phyloP scores from a whole-genome alignment of 2,113 vertebrate species.

The Gymnocephalus cernua region DNA sequence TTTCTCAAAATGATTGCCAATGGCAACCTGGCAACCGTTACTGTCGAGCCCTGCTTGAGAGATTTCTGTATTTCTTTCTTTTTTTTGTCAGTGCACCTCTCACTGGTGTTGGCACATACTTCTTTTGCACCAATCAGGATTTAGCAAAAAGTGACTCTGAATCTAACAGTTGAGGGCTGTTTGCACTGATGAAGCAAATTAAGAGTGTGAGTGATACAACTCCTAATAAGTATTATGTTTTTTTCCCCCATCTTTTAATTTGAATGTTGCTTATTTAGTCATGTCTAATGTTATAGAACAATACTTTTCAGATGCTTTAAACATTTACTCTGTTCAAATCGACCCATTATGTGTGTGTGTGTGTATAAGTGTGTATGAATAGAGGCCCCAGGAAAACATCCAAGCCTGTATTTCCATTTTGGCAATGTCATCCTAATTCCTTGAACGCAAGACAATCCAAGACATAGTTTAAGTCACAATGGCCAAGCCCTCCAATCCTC shows the following conservation, averaged over 20 bases:
- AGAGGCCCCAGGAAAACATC: conserved; percentile 29
- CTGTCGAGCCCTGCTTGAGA: too few species aligned
- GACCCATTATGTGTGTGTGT: background rate
- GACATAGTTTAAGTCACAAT: conserved; percentile 58
- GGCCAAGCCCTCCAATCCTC: conserved; percentile 64
- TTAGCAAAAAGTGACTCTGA: background rate
- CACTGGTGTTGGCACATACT: background rate
- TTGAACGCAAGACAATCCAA: conserved; percentile 46
- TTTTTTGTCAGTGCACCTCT: too few species aligned
- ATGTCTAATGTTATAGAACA: background rate
- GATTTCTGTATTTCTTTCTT: too few species aligned
- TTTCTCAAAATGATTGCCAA: too few species aligned
- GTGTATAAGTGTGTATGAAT: conserved; percentile 1
- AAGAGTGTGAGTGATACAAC: background rate
- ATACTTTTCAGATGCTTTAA: background rate
- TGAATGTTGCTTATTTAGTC: background rate
- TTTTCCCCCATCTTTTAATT: background rate
- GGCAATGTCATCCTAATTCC: conserved; percentile 61
- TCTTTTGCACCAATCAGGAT: background rate
- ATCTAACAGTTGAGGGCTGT: background rate
- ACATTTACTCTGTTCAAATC: background rate
- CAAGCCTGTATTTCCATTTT: conserved; percentile 56
- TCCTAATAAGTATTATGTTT: background rate
- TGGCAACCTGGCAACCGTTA: too few species aligned
- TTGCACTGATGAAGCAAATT: background rate